phyloP scores from a whole-genome alignment of 1,140 invertebrate species.

The Rhynchophorus ferrugineus region DNA sequence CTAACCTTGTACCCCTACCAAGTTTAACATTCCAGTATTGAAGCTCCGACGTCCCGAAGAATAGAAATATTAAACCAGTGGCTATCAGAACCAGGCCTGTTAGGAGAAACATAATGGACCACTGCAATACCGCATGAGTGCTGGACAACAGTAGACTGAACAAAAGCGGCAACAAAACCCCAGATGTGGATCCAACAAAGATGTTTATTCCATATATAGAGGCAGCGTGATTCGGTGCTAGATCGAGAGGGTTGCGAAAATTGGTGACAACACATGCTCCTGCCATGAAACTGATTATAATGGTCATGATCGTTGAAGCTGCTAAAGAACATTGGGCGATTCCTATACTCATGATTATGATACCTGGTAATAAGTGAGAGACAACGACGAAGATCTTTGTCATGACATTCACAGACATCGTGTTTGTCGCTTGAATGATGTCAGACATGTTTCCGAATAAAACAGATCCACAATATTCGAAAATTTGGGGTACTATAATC shows the following conservation, averaged over 20 bases:
- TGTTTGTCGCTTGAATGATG: conserved; percentile 49
- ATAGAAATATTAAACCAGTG: conserved; percentile 9
- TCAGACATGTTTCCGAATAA: conserved; percentile 63
- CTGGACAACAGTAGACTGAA: background rate
- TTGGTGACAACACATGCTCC: conserved; percentile 78
- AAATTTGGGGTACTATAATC: conserved; percentile 63
- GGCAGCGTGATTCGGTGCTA: conserved; percentile 73
- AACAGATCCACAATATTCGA: conserved; percentile 58
- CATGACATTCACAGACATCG: conserved; percentile 52
- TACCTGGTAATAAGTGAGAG: conserved; percentile 61
- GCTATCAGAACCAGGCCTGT: conserved; percentile 1
- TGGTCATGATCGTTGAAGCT: conserved; percentile 58
- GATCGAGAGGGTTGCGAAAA: conserved; percentile 74
- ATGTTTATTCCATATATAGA: conserved; percentile 67
- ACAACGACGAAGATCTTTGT: conserved; percentile 63
- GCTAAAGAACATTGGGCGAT: conserved; percentile 58
- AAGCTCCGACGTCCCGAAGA: conserved; percentile 8
- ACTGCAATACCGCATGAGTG: background rate
- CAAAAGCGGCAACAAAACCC: conserved; percentile 56
- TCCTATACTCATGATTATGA: conserved; percentile 55
- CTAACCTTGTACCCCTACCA: background rate
- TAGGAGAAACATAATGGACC: conserved; percentile 9
- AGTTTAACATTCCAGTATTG: conserved; percentile 12
- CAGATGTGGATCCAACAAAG: conserved; percentile 61
- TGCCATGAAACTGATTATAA: conserved; percentile 68